A percentile compares a stretch with the other conserved stretches of the same genome.
These are phyloP conservation scores for Gisinianus flammeolus DNA, from an alignment of 2,888 invertebrate genomes.

Conservation along the genomic window DNA sequence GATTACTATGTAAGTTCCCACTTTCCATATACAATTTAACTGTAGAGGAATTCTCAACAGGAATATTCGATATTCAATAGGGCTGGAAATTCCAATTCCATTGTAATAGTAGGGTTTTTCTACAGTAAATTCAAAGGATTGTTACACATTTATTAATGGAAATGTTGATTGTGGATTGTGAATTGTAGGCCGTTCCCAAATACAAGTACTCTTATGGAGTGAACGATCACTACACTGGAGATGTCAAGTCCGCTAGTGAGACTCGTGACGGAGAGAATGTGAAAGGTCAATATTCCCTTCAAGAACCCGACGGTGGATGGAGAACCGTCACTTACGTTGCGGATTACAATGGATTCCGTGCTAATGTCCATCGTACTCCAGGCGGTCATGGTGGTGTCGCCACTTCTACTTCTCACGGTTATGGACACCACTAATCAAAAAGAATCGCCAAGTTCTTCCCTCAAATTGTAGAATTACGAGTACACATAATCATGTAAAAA, in stretches of 20 bases:
- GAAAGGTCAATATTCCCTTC: conserved; percentile 40
- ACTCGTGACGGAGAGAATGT: conserved; percentile 38
- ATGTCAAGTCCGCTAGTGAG: conserved; percentile 42
- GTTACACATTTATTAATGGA: background rate
- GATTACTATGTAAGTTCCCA: conserved; percentile 30
- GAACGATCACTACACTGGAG: conserved; percentile 54
- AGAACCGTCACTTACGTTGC: conserved; percentile 34
- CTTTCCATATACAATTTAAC: background rate
- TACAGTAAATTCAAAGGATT: background rate
- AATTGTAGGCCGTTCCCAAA: conserved; percentile 28
- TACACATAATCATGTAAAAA: too few relatives aligned
- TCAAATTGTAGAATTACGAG: too few relatives aligned
- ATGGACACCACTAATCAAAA: conserved; percentile 27
- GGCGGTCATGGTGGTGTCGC: conserved; percentile 17
- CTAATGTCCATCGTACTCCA: conserved; percentile 31
- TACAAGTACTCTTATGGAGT: conserved; percentile 47
- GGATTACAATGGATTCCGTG: conserved; percentile 35
- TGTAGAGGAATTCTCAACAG: background rate
- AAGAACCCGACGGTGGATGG: conserved; percentile 29
- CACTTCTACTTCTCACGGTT: background rate
- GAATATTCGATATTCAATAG: background rate
- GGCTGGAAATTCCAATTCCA: background rate
- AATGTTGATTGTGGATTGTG: too few relatives aligned
- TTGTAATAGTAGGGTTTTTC: background rate
- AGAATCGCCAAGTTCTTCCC: too few relatives aligned